A percentile compares a stretch with the other conserved stretches of the same genome.
These are phyloP conservation scores for Adelphocoris suturalis DNA, from an alignment of 2,888 invertebrate genomes.

Conservation along the genomic window DNA sequence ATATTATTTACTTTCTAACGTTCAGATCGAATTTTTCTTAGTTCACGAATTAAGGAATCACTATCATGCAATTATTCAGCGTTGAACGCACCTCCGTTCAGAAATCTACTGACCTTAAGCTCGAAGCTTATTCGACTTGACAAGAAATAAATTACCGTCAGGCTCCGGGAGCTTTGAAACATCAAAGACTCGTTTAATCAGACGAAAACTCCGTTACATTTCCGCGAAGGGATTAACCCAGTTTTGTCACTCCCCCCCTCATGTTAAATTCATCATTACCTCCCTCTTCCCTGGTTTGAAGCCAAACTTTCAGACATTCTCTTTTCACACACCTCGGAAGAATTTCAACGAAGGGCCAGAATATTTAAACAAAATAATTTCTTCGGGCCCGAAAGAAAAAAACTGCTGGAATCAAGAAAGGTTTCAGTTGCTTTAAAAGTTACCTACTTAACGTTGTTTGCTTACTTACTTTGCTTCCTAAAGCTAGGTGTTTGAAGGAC, in stretches of 20 bases:
- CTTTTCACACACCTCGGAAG: background rate
- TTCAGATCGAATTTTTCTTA: no score
- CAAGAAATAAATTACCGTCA: slow-evolving; percentile 22
- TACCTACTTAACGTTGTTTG: background rate
- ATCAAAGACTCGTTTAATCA: slow-evolving; percentile 61
- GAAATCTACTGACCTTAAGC: background rate
- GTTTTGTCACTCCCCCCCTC: slow-evolving; percentile 54
- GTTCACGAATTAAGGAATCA: background rate
- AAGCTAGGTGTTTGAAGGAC: no score
- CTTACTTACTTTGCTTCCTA: background rate
- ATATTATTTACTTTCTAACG: no score
- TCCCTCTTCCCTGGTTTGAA: background rate
- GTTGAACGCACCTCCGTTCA: background rate
- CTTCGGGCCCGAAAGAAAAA: background rate
- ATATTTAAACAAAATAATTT: slow-evolving; percentile 13
- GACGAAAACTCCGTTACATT: slow-evolving; percentile 40
- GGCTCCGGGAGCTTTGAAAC: slow-evolving; percentile 10
- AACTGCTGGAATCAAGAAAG: background rate
- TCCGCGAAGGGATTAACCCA: slow-evolving; percentile 37
- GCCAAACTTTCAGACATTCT: background rate
- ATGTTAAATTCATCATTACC: slow-evolving; percentile 49
- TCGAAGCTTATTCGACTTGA: background rate
- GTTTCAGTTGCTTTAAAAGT: background rate
- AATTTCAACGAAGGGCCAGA: background rate
- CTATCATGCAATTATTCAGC: background rate